Conservation (phyloP, 1,140 invertebrate species). For the Caerostris darwini region DNA sequence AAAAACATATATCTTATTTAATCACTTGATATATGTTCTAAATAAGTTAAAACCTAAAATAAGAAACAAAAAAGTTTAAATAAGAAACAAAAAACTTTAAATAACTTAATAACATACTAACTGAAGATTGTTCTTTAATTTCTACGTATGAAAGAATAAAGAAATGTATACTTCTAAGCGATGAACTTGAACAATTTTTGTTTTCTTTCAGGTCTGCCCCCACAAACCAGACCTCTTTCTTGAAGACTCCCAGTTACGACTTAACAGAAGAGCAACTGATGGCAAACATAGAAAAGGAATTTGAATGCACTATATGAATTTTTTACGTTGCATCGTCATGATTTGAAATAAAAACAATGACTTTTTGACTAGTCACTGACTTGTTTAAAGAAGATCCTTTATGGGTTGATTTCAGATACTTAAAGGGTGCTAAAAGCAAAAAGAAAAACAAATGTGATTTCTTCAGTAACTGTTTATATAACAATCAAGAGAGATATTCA, state of each 20-base stretch:
- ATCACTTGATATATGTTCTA: no score
- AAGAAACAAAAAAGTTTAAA: no score
- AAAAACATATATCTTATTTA: no score
- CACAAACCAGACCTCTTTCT: slow-evolving; percentile 50
- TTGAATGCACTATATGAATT: slow-evolving; percentile 56
- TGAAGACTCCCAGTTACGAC: slow-evolving; percentile 74
- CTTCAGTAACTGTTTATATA: background rate
- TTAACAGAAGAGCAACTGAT: slow-evolving; percentile 73
- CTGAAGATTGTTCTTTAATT: no score
- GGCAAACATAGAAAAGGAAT: slow-evolving; percentile 76
- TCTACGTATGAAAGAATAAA: no score
- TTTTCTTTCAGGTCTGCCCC: slow-evolving; percentile 65
- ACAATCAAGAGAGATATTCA: background rate
- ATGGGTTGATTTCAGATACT: background rate
- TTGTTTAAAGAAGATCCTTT: background rate
- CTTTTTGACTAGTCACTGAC: background rate
- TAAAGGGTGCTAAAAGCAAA: background rate
- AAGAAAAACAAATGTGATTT: background rate
- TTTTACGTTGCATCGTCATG: background rate
- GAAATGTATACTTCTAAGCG: no score
- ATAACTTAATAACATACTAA: no score
- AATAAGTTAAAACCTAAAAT: no score
- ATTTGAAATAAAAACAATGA: background rate
- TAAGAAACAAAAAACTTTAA: no score
- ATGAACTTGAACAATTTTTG: no score